Base-by-base conservation (phyloP, 92 coral and sea anemone species). In the Siderastrea radians region DNA sequence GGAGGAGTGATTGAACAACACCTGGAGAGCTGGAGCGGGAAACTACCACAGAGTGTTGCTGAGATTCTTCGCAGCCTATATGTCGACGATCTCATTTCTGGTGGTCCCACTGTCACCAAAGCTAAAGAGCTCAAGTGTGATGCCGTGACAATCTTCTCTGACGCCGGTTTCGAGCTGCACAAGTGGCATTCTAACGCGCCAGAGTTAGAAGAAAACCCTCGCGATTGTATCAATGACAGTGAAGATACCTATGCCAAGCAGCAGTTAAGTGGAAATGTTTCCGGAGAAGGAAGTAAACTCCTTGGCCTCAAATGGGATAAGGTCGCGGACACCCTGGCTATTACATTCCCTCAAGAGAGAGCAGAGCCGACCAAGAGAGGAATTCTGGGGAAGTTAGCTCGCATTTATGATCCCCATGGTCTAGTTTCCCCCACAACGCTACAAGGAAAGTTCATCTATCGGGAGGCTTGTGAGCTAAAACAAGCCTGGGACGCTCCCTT, bases 401-500 rank as follows among this genome's bases (percentile, higher is more conserved):
- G 61, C 4, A 69, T 65, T 47, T 86, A 86, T 16, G 87, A 79
- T 26, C 78, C 77, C 57, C 77, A 79, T 8, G 90, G 90, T 8
- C 57, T 80, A 48, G 91, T 74, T 50, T 87, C 74, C 3, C 90
- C 85, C 59, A 59, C 49, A 3, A 58, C 78, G 12, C 63, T 86
- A 48, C 45, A 86, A 65, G 86, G 65, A 9, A 47, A 78, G 17
- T 54, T 86, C 2, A 4, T 73, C 46, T 84, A 66, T 68, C 76
- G 90, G 47, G 67, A 86, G 13, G 86, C 90, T 13, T 75, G 84
- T 7, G 69, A 86, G 84, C 74, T 77, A 1, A 66, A 75, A 45
- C 76, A 75, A 77, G 74, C 89, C 44, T 85, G 89, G 89, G 89
- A 85, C 46, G 73, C 69, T 67, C 84, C 75, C 3, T 52, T 86